Conservation (phyloP, 2,888 invertebrate species). For the Meghimatium bilineatum region DNA sequence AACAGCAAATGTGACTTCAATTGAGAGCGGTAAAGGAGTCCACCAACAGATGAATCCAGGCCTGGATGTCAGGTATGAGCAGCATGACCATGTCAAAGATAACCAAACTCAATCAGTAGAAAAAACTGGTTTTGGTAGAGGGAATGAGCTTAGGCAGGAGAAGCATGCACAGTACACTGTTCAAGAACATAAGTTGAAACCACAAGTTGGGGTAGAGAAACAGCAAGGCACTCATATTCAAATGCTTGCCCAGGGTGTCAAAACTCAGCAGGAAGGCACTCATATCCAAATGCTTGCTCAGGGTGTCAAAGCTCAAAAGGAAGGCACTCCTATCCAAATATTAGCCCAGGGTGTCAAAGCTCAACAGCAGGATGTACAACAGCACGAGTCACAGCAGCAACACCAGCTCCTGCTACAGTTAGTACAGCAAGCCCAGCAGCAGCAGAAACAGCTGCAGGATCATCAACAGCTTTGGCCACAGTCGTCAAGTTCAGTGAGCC, state of each 20-base stretch:
- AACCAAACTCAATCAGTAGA: not conserved
- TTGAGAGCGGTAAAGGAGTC: not conserved
- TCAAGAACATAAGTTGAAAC: slow-evolving; percentile 16
- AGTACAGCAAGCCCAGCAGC: slow-evolving; percentile 41
- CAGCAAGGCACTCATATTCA: slow-evolving; percentile 5
- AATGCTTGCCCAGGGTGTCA: not conserved
- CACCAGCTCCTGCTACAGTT: slow-evolving; percentile 39
- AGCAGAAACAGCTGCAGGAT: slow-evolving; percentile 31
- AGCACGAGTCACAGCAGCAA: not conserved
- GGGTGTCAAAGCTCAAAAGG: slow-evolving; percentile 18
- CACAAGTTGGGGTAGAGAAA: not conserved
- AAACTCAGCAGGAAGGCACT: not conserved
- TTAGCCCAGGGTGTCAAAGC: not conserved
- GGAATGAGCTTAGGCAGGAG: not conserved
- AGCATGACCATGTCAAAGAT: not conserved
- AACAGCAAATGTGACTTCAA: not conserved
- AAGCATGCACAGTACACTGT: not conserved
- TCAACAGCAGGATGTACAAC: not conserved
- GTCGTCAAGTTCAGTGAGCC: not conserved
- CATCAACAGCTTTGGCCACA: slow-evolving; percentile 15
- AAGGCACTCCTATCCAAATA: not conserved
- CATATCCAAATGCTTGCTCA: too few relatives aligned
- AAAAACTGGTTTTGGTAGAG: not conserved
- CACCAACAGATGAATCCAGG: not conserved
- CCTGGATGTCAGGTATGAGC: not conserved